phyloP scores from a whole-genome alignment of 2,888 invertebrate genomes.

The Chelonus formosanus region DNA sequence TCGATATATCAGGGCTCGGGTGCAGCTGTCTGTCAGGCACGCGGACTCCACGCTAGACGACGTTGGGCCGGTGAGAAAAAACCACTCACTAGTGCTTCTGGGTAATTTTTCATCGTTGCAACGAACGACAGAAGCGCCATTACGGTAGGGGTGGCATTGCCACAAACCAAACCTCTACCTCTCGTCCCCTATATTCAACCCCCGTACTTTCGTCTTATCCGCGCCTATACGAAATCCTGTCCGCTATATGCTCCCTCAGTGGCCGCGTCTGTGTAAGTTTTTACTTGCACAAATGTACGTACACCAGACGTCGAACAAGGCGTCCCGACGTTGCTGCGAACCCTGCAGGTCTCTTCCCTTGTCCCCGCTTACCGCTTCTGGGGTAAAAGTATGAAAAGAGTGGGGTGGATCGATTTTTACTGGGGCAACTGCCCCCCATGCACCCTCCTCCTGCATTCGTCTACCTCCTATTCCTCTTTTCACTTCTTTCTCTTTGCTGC shows the following conservation, averaged over 20 bases:
- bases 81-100: conserved; percentile 56
- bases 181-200: conserved; percentile 32
- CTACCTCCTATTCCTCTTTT: conserved; percentile 42
- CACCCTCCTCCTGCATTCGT: conserved; percentile 56
- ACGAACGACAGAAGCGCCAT: conserved; percentile 57
- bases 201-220: conserved; percentile 18
- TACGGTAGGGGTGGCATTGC: conserved; percentile 47
- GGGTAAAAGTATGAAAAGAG: conserved; percentile 61
- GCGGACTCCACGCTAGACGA: conserved; percentile 61
- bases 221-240: conserved; percentile 28
- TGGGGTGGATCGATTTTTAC: conserved; percentile 67
- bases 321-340: conserved; percentile 33
- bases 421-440: conserved; percentile 61
- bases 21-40: conserved; percentile 63
- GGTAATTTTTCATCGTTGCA: conserved; percentile 64
- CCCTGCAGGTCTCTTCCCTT: conserved; percentile 29
- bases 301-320: conserved; percentile 36
- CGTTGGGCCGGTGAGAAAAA: conserved; percentile 50
- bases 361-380: conserved; percentile 45
- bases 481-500: conserved; percentile 47
- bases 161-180: conserved; percentile 46
- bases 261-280: conserved; percentile 16
- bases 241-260: background rate
- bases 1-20: conserved; percentile 64
- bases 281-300: conserved; percentile 20